Base-by-base conservation (phyloP, 1,140 invertebrate genomes). In the Leptinotarsa defecta region DNA sequence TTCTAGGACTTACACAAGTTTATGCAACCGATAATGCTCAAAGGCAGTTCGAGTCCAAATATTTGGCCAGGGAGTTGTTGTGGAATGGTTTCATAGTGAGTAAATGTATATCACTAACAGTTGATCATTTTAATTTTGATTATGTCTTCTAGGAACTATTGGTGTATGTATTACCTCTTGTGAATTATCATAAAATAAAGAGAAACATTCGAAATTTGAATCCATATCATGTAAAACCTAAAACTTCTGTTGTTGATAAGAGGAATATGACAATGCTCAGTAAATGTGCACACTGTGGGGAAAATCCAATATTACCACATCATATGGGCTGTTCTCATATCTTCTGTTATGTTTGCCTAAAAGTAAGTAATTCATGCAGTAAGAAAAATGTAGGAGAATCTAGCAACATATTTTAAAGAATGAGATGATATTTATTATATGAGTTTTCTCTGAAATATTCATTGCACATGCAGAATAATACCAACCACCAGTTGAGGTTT, bases 301-400 rank as follows among this genome's bases (percentile, higher is more conserved):
- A 88, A 75, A 86, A 84, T 62, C 90, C 90, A 4, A 88, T 90
- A 13, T 80, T 90, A 68, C 90, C 90, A 13, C 87, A 91, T 83
- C 88, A 89, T 73, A 91, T 91, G 88, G 89, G 89, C 11, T 91
- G 90, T 82, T 84, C 84, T 15, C 90, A 91, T 84, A 87, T 91
- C 72, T 91, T 90, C 83, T 91, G 90, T 83, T 91, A 90, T 85
- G 90, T 89, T 78, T 91, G 90, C 83, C 81, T 91, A 74, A 86
- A 84, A 83, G 88, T 89, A 86, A 81, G 83, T 76, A n/a, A 43
- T 11, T 43, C 34, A 11, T 3, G 2, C 0, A 8, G 8, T 43
- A 43, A 43, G 27, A 43, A 43, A 43, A 43, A 43, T 11, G 8
- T 3, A 43, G 34, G 3, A 43, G 34, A 43, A 43, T 43, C 8